These are phyloP conservation scores for Tapera naevia DNA, from an alignment of 2,797 vertebrate species.

Conservation along the genomic window DNA sequence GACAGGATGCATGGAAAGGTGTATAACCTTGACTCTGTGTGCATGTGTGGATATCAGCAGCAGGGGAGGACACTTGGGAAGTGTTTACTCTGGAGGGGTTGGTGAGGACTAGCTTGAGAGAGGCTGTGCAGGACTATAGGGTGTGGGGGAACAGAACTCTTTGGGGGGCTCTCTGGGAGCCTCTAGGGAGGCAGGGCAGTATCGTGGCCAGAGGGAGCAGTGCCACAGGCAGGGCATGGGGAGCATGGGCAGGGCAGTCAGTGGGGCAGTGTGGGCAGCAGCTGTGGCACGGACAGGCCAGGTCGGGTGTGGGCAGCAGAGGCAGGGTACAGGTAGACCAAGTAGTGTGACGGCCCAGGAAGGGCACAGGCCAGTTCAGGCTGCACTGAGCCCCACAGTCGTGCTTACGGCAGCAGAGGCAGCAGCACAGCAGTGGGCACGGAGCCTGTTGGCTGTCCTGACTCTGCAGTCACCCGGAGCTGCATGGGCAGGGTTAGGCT, in stretches of 20 bases:
- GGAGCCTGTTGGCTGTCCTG: fast-evolving
- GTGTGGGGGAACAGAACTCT: background rate
- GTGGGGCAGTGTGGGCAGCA: too few species aligned
- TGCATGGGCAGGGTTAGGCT: background rate
- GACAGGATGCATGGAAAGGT: background rate
- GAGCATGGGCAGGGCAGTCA: background rate
- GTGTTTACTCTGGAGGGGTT: background rate
- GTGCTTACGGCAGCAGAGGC: background rate
- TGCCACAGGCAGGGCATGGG: background rate
- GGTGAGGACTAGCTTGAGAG: background rate
- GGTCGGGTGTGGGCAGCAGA: background rate
- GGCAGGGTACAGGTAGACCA: background rate
- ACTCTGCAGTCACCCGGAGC: background rate
- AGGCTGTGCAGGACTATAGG: background rate
- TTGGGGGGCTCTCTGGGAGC: background rate
- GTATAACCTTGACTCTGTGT: background rate
- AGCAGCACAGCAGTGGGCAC: background rate
- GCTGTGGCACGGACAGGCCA: background rate
- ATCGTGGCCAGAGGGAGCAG: background rate
- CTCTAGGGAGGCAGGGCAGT: background rate
- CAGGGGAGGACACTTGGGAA: background rate
- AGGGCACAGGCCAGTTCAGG: background rate
- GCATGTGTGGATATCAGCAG: background rate
- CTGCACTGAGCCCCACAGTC: fast-evolving
- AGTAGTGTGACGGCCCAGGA: background rate